Evolutionary conservation across 2,888 invertebrate species (phyloP).

Genomic region (Aphrophora alni): DNA sequence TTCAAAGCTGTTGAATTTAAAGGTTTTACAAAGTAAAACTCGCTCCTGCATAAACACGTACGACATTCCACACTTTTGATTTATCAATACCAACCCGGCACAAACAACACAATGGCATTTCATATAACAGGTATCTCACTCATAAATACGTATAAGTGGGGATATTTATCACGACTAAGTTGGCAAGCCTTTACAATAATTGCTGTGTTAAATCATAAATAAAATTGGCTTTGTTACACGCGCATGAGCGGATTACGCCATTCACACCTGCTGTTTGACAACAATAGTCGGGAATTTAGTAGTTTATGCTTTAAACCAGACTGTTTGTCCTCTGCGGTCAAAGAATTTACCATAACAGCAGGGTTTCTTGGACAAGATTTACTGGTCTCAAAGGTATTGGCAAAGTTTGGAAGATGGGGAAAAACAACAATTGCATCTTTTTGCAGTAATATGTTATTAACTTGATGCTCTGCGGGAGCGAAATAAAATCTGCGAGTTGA

Average conservation of each 20-base stretch:
- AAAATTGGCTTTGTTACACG: neutral
- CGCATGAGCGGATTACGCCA: neutral
- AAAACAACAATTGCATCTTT: too few species aligned
- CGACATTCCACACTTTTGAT: neutral
- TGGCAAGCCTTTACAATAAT: neutral
- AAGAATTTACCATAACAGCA: too few species aligned
- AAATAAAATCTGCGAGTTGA: too few species aligned
- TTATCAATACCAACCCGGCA: neutral
- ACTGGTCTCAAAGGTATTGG: too few species aligned
- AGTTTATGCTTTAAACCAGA: neutral
- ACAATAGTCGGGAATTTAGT: neutral
- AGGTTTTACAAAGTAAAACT: too few species aligned
- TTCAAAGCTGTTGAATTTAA: too few species aligned
- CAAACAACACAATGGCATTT: neutral
- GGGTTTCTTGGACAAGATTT: too few species aligned
- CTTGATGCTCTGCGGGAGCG: too few species aligned
- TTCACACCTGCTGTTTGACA: neutral
- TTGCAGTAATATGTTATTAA: too few species aligned
- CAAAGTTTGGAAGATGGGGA: too few species aligned
- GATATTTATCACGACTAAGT: neutral
- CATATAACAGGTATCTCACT: neutral
- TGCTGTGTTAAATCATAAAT: neutral
- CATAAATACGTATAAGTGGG: neutral
- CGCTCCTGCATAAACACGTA: too few species aligned
- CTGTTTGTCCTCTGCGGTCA: neutral